Base-by-base conservation (phyloP, 2,888 invertebrate species). In the Molanna angustata region DNA sequence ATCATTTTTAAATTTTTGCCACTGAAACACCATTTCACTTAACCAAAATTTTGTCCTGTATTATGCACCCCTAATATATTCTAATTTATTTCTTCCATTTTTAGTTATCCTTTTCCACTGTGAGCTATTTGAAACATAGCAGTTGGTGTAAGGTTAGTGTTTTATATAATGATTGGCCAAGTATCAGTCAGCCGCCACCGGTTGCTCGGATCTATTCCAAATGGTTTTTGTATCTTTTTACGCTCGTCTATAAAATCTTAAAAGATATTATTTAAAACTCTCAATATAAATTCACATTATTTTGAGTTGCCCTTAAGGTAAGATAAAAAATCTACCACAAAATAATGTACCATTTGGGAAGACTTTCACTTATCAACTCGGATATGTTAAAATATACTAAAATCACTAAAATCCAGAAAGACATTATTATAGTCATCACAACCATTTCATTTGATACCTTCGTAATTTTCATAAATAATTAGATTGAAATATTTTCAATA, bases 341-440 rank as follows among this genome's bases (percentile, higher is more conserved):
- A 43, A 50, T 50, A 50, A 35, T 50, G 50, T 50, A 37, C 35
- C 49, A 35, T 44, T 37, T 35, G 43, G 50, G 50, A 50, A 50
- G 50, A 50, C 50, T 37, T 50, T 43, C 50, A 19, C 37, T 32
- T 48, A 40, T 40, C 11, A 42, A n/a, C 13, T 13, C 31, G 22
- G 40, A 6, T 16, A 13, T n/a, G 6, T 27, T 27, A 27, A 27
- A 27, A 7, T 27, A 27, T 4, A 27, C 11, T 27, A 4, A 27
- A 27, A 27, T 27, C 27, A 27, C 27, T 11, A 27, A 4, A 7
- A 27, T 27, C 4, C 11, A 4, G 4, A 27, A 4, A 7, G 6
- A 27, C 4, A 27, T 27, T 27, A 27, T 27, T 27, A 4, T 7
- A 27, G 11, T 27, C 27, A 27, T 11, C 27, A 27, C 27, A 7